A percentile compares a stretch with the other conserved stretches of the same genome.
Conservation (phyloP, 92 coral and sea anemone species). For the Ricordea florida region DNA sequence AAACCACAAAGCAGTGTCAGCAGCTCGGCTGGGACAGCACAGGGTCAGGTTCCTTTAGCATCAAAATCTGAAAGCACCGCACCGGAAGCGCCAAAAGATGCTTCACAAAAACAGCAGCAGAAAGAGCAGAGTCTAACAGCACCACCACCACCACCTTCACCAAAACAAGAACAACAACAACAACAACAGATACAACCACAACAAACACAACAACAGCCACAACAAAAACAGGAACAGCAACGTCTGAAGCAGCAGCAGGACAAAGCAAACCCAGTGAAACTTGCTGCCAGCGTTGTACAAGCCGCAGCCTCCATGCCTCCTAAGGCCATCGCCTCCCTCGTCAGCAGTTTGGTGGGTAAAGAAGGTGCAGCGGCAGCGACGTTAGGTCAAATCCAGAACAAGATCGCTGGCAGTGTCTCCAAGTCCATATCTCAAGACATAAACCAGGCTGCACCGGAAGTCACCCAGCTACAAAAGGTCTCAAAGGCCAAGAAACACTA, state of each 20-base stretch:
- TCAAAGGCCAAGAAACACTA: slow-evolving; percentile 12
- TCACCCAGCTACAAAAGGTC: background rate
- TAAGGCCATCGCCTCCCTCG: slow-evolving; percentile 22
- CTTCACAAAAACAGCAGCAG: slow-evolving; percentile 1
- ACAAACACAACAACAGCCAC: background rate
- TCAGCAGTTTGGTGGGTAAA: slow-evolving; percentile 7
- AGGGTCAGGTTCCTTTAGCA: background rate
- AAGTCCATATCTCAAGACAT: slow-evolving; percentile 22
- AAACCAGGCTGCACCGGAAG: slow-evolving; percentile 7
- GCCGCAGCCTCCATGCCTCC: slow-evolving; percentile 33
- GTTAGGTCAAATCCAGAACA: slow-evolving; percentile 20
- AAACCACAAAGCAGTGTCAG: background rate
- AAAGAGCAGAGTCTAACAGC: background rate
- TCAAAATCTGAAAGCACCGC: background rate
- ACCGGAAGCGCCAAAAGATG: background rate
- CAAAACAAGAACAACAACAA: background rate
- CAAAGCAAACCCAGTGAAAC: background rate
- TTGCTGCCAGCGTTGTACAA: background rate
- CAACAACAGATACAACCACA: background rate
- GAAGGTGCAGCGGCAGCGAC: background rate
- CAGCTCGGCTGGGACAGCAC: background rate
- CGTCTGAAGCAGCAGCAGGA: background rate
- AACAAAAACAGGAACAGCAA: background rate
- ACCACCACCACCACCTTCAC: background rate
- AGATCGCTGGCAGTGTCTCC: background rate